Conservation (phyloP, 2,888 invertebrate genomes). For the Conus canariensis region DNA sequence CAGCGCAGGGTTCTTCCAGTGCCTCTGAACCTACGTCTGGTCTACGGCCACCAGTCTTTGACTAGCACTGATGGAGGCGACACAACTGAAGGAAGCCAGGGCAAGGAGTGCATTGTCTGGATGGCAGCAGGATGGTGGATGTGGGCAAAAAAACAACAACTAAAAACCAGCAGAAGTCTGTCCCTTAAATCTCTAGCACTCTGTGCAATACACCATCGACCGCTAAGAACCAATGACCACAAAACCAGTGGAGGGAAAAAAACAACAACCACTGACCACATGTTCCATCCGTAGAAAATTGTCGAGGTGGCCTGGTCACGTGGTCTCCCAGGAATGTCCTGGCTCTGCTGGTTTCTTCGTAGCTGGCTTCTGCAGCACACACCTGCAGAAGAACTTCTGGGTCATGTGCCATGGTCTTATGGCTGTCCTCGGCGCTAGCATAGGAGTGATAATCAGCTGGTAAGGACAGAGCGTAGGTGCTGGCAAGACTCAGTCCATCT, state of each 20-base stretch:
- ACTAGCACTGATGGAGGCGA: too few relatives aligned
- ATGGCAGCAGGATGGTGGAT: too few relatives aligned
- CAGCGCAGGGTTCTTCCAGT: too few relatives aligned
- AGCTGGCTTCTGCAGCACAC: neutral
- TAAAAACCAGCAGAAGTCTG: too few relatives aligned
- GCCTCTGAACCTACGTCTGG: too few relatives aligned
- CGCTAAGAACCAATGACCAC: neutral
- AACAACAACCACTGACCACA: slow-evolving; percentile 20
- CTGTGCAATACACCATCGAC: neutral
- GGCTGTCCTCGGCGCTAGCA: neutral
- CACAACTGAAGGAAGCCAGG: too few relatives aligned
- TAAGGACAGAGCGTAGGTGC: neutral
- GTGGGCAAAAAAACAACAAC: too few relatives aligned
- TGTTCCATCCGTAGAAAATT: neutral
- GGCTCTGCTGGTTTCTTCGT: neutral
- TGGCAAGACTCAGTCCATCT: slow-evolving; percentile 13
- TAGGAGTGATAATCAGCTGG: neutral
- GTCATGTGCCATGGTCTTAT: neutral
- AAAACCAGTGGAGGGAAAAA: too few relatives aligned
- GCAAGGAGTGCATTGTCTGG: too few relatives aligned
- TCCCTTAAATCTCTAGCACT: too few relatives aligned
- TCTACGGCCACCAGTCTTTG: too few relatives aligned
- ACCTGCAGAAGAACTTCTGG: slow-evolving; percentile 8
- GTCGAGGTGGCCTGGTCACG: neutral
- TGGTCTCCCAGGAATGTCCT: neutral